Evolutionary conservation across 2,888 invertebrate genomes (phyloP).

Genomic region (Serripes groenlandicus): DNA sequence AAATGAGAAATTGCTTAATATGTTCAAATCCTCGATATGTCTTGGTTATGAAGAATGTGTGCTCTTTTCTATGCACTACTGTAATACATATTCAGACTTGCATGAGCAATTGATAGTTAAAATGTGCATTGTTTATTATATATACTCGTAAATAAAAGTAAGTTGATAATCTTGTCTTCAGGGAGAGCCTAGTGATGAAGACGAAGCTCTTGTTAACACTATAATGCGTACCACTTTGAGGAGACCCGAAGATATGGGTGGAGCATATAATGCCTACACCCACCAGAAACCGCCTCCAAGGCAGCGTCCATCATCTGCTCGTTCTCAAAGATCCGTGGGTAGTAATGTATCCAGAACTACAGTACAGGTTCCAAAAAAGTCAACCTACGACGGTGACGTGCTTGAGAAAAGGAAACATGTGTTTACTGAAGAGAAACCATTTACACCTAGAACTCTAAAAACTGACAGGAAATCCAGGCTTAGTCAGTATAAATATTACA

Average conservation of each 20-base stretch:
- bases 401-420: constrained; percentile 80
- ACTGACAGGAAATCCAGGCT: constrained; percentile 81
- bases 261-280: constrained; percentile 13
- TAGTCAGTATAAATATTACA: constrained; percentile 83
- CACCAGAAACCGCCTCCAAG: constrained; percentile 71
- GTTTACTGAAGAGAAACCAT: constrained; percentile 84
- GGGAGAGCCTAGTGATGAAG: constrained; percentile 79
- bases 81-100: not conserved
- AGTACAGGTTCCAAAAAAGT: constrained; percentile 62
- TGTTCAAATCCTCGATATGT: too few relatives aligned
- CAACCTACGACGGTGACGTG: constrained; percentile 81
- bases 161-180: constrained; percentile 29
- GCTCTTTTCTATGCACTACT: not conserved
- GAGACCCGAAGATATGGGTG: constrained; percentile 29
- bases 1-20: too few relatives aligned
- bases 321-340: constrained; percentile 69
- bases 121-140: too few relatives aligned
- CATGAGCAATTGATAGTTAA: too few relatives aligned
- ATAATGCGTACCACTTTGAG: constrained; percentile 80
- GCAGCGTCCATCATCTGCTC: constrained; percentile 68
- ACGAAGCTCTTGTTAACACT: constrained; percentile 75
- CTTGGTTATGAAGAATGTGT: too few relatives aligned
- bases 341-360: constrained; percentile 67
- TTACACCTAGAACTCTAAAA: constrained; percentile 84
- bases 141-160: not conserved